phyloP scores from a whole-genome alignment of 2,888 invertebrate species.

The Torymus auratus region DNA sequence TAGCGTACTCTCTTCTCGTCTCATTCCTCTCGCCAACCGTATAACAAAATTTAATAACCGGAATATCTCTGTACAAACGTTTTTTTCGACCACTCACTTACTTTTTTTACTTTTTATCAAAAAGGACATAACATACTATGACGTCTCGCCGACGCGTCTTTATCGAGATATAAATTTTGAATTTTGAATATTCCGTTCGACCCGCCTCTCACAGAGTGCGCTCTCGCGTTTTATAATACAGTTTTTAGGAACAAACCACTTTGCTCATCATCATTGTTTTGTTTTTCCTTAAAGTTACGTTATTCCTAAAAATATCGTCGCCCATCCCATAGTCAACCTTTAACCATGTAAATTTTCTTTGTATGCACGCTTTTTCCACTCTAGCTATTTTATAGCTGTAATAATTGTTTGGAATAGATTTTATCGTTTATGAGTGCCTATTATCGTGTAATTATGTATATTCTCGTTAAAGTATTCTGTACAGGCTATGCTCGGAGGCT shows the following conservation, averaged over 20 bases:
- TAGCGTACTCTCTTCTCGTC: conserved; percentile 43
- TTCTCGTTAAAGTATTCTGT: conserved; percentile 65
- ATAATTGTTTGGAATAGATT: conserved; percentile 61
- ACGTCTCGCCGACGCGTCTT: conserved; percentile 53
- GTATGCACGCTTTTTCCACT: conserved; percentile 64
- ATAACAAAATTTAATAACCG: conserved; percentile 77
- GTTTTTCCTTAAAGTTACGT: conserved; percentile 66
- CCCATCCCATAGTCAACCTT: conserved; percentile 63
- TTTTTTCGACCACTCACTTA: conserved; percentile 63
- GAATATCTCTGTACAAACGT: conserved; percentile 77
- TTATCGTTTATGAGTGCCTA: conserved; percentile 58
- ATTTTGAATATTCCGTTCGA: conserved; percentile 71
- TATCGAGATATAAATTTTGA: conserved; percentile 74
- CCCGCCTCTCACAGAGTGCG: conserved; percentile 62
- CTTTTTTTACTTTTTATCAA: conserved; percentile 68
- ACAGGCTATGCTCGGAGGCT: conserved; percentile 63
- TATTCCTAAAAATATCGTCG: conserved; percentile 69
- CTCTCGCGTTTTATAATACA: conserved; percentile 65
- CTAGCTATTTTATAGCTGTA: conserved; percentile 74
- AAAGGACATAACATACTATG: conserved; percentile 71
- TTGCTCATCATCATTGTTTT: conserved; percentile 66
- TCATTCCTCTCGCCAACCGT: conserved; percentile 59
- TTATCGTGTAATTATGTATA: conserved; percentile 61
- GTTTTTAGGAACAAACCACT: conserved; percentile 72
- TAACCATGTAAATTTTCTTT: conserved; percentile 74